Evolutionary conservation across 2,888 invertebrate genomes (phyloP), one percentile per base, ranked within the genome.

Genomic region (Thymelicus acteon): DNA sequence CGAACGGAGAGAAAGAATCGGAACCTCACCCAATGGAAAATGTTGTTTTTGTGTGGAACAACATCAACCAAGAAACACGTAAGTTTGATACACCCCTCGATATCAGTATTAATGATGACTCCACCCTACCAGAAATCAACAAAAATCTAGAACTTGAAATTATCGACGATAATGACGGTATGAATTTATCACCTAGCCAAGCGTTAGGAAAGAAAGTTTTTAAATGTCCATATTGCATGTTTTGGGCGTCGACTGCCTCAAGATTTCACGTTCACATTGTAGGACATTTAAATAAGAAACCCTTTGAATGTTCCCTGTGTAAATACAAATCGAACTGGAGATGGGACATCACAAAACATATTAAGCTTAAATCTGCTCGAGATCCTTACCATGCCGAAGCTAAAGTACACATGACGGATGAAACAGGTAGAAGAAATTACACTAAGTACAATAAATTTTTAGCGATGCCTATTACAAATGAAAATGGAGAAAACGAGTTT

Each of bases 301-400:
- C 98, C 0, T 99, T 98, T 87, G 98, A 98, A 89, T 99, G 99
- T 91, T 98, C 98, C 0, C 94, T 97, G 15, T 99, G 99, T 91
- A 96, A 97, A 67, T 98, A 98, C 85, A 96, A 98, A 79, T 98
- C 98, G 40, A 99, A 99, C 85, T 99, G 98, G 98, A 96, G 98
- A 75, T 98, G 98, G 97, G 99, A 99, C 91, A 98, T 99, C 73
- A 98, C 98, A 39, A 98, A 99, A 87, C 99, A 99, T 88, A 98
- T 99, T 76, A 97, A 98, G 82, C 94, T 98, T 80, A 98, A 98
- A 93, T 97, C 97, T 7, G 97, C 97, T 31, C 95, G 97, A 75
- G 98, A 98, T 91, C 96, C 96, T 65, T 96, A 96, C 63, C 98
- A 98, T 87, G 95, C 96, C 80, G 95, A 95, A 74, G 97, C 97